A percentile compares a stretch with the other conserved stretches of the same genome.
Evolutionary conservation across 2,113 vertebrate species (phyloP).

Genomic region (Coptodon rendalli): DNA sequence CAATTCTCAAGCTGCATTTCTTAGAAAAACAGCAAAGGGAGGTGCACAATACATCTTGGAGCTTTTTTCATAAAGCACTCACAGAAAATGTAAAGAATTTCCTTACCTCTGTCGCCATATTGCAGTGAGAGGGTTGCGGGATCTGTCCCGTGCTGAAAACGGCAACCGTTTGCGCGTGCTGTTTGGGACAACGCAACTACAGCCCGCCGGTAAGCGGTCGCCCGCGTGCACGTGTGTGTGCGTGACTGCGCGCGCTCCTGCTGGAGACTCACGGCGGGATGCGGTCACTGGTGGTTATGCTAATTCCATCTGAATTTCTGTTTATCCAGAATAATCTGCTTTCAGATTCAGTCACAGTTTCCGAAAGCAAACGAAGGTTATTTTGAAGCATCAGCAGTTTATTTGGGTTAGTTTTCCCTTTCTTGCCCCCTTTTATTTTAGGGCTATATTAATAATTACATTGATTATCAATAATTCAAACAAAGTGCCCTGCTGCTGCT

Average conservation of each 20-base stretch:
- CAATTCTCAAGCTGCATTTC: neutral
- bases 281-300: neutral
- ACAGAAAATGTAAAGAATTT: neutral
- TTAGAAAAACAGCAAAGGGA: neutral
- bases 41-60: neutral
- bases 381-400: neutral
- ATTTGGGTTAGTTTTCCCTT: neutral
- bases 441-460: neutral
- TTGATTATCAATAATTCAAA: constrained; percentile 29
- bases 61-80: neutral
- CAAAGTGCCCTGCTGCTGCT: neutral
- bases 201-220: neutral
- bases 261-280: neutral
- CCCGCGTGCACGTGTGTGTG: neutral
- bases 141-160: constrained; percentile 58
- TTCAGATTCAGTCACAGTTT: neutral
- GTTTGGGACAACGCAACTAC: constrained; percentile 38
- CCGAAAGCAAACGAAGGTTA: neutral
- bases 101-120: constrained; percentile 75
- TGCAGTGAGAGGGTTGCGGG: constrained; percentile 41
- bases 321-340: neutral
- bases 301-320: neutral
- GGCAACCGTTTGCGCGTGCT: constrained; percentile 20
- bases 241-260: neutral
- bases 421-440: neutral